Percentiles rank a stretch among this genome's conserved stretches.
These are phyloP conservation scores for Typhlichthys subterraneus DNA, from an alignment of 2,797 vertebrate genomes.

Conservation along the genomic window DNA sequence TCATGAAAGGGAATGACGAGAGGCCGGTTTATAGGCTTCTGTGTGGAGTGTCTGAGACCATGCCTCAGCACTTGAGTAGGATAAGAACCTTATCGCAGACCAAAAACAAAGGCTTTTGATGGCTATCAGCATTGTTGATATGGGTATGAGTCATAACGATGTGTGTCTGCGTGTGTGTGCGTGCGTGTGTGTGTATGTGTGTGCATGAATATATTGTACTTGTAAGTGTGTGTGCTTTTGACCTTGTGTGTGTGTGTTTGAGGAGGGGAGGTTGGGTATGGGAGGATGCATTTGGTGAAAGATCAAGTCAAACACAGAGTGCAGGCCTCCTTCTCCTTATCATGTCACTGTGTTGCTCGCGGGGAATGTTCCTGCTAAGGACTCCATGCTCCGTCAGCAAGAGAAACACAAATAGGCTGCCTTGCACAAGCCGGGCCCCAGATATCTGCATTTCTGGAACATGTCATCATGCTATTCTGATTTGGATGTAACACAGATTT, in stretches of 20 bases:
- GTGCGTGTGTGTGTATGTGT: constrained; percentile 20
- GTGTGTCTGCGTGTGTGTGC: constrained; percentile 9
- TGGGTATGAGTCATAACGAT: constrained; percentile 46
- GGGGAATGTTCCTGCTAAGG: constrained; percentile 64
- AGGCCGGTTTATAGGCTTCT: constrained; percentile 36
- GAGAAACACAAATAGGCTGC: constrained; percentile 50
- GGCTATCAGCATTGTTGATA: constrained; percentile 61
- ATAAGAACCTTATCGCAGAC: constrained; percentile 60
- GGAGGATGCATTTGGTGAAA: constrained; percentile 43
- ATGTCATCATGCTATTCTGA: neutral
- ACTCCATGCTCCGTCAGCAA: constrained; percentile 67
- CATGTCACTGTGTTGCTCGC: constrained; percentile 64
- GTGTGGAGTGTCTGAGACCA: constrained; percentile 27
- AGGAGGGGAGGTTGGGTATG: constrained; percentile 7
- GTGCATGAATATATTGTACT: constrained; percentile 30
- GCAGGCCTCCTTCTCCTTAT: constrained; percentile 65
- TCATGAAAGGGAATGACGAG: constrained; percentile 49
- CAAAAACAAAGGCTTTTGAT: constrained; percentile 62
- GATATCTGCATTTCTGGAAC: constrained; percentile 14
- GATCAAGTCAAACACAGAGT: constrained; percentile 69
- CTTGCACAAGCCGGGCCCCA: constrained; percentile 14
- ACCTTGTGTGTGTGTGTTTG: constrained; percentile 5
- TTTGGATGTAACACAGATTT: neutral
- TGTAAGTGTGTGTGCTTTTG: constrained; percentile 7
- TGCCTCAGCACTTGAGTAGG: constrained; percentile 51